A percentile compares a stretch with the other conserved stretches of the same genome.
These are phyloP conservation scores for Helobdella robusta DNA, from an alignment of 2,888 invertebrate genomes.

Conservation along the genomic window DNA sequence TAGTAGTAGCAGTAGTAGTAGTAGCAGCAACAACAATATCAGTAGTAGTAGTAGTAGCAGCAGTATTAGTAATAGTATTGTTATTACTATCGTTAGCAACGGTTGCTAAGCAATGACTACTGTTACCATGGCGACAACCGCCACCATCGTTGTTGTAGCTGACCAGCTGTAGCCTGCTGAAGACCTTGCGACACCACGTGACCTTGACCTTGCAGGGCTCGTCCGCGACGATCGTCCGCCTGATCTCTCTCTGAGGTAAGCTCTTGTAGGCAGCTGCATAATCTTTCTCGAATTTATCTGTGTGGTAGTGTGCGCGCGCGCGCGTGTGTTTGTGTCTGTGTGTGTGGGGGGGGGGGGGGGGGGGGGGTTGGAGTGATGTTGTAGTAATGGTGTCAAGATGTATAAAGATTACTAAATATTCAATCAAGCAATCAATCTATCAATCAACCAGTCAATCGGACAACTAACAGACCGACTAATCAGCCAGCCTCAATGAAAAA, in stretches of 20 bases:
- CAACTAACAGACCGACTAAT: not conserved
- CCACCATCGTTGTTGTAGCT: not conserved
- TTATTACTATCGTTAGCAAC: too few species aligned
- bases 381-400: not conserved
- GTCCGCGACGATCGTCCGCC: slow-evolving; percentile 5
- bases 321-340: too few species aligned
- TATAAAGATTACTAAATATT: not conserved
- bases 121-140: not conserved
- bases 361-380: not conserved
- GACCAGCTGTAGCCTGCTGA: slow-evolving; percentile 5
- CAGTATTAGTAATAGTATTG: too few species aligned
- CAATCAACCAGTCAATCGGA: not conserved
- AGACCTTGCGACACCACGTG: slow-evolving; percentile 4
- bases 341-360: too few species aligned
- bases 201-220: not conserved
- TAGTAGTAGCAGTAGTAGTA: too few species aligned
- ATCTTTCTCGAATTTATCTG: slow-evolving; percentile 14
- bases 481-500: not conserved
- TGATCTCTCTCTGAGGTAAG: slow-evolving; percentile 6
- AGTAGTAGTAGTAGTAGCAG: too few species aligned
- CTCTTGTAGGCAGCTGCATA: not conserved
- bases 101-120: not conserved
- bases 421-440: not conserved
- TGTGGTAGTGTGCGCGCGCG: too few species aligned
- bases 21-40: too few species aligned